These are phyloP conservation scores for Coregonus sp. DNA, from an alignment of 2,797 vertebrate species.

Conservation along the genomic window DNA sequence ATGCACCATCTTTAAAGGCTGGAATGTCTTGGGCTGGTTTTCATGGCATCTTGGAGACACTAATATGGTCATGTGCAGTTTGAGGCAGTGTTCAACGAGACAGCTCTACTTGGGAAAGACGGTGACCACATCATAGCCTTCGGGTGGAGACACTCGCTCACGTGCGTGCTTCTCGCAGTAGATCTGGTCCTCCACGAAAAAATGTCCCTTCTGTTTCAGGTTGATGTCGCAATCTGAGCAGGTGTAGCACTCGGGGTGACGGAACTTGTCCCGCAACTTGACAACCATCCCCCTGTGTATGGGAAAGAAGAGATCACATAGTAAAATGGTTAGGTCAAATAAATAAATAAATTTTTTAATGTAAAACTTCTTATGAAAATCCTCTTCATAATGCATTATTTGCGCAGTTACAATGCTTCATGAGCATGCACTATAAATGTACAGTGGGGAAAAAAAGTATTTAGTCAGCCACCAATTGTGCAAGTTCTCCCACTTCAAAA, in stretches of 20 bases:
- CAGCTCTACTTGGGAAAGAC: conserved; percentile 88
- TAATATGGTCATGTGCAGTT: conserved; percentile 53
- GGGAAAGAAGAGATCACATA: background rate
- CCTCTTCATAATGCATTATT: background rate
- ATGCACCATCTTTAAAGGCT: conserved; percentile 38
- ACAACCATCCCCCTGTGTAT: conserved; percentile 85
- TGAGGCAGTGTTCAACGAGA: conserved; percentile 15
- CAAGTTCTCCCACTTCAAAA: too few relatives aligned
- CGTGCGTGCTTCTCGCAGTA: conserved; percentile 96
- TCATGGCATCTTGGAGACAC: conserved; percentile 12
- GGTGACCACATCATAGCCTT: conserved; percentile 95
- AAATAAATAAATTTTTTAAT: background rate
- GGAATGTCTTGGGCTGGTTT: conserved; percentile 38
- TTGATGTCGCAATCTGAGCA: conserved; percentile 90
- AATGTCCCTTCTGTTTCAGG: conserved; percentile 98
- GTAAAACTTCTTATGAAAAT: background rate
- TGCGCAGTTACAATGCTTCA: background rate
- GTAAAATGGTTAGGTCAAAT: background rate
- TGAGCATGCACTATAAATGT: background rate
- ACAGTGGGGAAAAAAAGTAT: too few relatives aligned
- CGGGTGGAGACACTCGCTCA: conserved; percentile 86
- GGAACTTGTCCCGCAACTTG: conserved; percentile 90
- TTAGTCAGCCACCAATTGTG: too few relatives aligned
- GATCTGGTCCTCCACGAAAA: conserved; percentile 95
- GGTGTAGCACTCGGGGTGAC: conserved; percentile 93